Conservation (phyloP, 2,888 invertebrate species). For the Rosalia funebris region DNA sequence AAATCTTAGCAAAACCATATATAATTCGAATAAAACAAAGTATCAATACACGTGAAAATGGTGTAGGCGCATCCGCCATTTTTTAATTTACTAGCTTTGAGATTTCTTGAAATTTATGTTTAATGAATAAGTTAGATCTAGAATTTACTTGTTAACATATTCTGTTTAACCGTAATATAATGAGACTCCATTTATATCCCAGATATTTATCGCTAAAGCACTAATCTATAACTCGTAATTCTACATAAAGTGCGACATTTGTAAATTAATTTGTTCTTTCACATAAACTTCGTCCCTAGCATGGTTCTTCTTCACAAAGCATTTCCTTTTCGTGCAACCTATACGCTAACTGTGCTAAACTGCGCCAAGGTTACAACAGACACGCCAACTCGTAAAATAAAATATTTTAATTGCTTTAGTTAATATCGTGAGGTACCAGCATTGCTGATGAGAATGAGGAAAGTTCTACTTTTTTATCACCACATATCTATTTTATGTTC, state of each 20-base stretch:
- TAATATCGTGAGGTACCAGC: slow-evolving; percentile 55
- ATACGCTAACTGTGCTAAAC: slow-evolving; percentile 34
- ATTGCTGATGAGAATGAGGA: slow-evolving; percentile 54
- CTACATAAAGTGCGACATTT: slow-evolving; percentile 13
- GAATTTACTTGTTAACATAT: no score
- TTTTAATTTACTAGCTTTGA: no score
- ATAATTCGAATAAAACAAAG: no score
- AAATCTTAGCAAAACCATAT: no score
- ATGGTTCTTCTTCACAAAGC: slow-evolving; percentile 37
- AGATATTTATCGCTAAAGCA: no score
- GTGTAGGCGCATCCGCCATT: no score
- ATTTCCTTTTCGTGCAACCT: slow-evolving; percentile 41
- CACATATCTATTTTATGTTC: slow-evolving; percentile 10
- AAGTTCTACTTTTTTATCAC: slow-evolving; percentile 6
- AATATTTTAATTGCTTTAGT: slow-evolving; percentile 57
- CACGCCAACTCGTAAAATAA: slow-evolving; percentile 59
- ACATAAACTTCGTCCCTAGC: slow-evolving; percentile 36
- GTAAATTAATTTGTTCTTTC: slow-evolving; percentile 36
- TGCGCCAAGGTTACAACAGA: slow-evolving; percentile 50
- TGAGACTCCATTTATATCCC: no score
- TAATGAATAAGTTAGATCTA: no score
- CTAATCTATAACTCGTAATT: no score
- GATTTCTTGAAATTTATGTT: no score
- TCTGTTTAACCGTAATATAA: no score
- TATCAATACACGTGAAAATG: no score